Conservation (phyloP, 2,797 vertebrate genomes). For the Pristis pectinata region DNA sequence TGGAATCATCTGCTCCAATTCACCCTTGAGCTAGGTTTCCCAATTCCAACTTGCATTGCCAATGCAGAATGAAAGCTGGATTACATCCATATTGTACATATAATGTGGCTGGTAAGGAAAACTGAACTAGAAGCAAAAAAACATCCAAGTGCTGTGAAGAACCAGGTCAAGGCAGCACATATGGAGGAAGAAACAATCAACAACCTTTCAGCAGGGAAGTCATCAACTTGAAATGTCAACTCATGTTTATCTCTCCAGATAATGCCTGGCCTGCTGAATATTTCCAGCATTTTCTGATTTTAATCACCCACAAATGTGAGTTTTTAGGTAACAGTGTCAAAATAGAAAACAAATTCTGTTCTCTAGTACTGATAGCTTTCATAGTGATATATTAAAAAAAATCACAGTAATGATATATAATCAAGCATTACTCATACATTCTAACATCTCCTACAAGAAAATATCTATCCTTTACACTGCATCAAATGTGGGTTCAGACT, state of each 20-base stretch:
- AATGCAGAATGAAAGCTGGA: background rate
- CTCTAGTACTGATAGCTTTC: background rate
- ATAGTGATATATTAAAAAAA: background rate
- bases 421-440: background rate
- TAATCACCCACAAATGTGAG: no score
- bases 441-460: background rate
- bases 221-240: no score
- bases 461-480: background rate
- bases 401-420: background rate
- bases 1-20: background rate
- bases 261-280: no score
- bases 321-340: background rate
- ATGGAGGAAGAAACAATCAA: no score
- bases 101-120: background rate
- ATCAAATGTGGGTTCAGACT: background rate
- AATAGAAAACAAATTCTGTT: background rate
- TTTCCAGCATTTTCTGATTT: no score
- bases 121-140: background rate
- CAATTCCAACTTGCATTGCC: background rate
- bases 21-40: background rate
- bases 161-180: no score
- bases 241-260: no score
- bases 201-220: no score
- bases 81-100: background rate
- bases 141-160: no score